A percentile compares a stretch with the other conserved stretches of the same genome.
phyloP scores from a whole-genome alignment of 1,140 invertebrate genomes.

The Conus betulinus region DNA sequence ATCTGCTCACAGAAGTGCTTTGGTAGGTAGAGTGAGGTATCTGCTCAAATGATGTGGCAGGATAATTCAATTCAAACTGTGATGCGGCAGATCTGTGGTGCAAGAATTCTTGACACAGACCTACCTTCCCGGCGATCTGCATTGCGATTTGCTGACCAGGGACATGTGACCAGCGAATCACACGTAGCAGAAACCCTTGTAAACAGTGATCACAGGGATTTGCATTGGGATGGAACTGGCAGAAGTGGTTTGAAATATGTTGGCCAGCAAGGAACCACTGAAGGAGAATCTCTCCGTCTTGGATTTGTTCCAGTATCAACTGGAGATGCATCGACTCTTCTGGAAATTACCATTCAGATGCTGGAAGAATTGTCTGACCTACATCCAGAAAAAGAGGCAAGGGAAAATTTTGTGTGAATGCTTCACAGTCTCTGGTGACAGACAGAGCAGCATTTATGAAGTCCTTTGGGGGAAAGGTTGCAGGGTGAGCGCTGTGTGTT shows the following conservation, averaged over 20 bases:
- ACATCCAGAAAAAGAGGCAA: neutral
- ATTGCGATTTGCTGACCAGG: neutral
- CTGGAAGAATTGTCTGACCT: too few species aligned
- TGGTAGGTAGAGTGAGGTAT: neutral
- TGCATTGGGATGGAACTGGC: neutral
- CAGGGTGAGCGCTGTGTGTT: too few species aligned
- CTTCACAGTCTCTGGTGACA: neutral
- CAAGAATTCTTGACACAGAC: neutral
- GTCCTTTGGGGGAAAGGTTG: neutral
- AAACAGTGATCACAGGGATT: neutral
- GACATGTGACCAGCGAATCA: neutral
- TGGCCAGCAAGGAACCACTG: too few species aligned
- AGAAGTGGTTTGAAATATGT: too few species aligned
- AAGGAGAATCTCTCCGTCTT: too few species aligned
- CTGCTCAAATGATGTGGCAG: neutral
- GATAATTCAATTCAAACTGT: too few species aligned
- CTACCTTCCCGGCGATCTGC: neutral
- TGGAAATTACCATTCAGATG: too few species aligned
- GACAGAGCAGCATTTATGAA: slow-evolving; percentile 22
- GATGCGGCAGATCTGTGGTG: neutral
- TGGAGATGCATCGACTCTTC: too few species aligned
- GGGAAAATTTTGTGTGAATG: neutral
- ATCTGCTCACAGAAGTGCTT: too few species aligned
- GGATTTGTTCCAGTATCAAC: too few species aligned
- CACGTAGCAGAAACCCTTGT: neutral